Conservation (phyloP, 2,888 invertebrate species). For the Bombyx huttoni region DNA sequence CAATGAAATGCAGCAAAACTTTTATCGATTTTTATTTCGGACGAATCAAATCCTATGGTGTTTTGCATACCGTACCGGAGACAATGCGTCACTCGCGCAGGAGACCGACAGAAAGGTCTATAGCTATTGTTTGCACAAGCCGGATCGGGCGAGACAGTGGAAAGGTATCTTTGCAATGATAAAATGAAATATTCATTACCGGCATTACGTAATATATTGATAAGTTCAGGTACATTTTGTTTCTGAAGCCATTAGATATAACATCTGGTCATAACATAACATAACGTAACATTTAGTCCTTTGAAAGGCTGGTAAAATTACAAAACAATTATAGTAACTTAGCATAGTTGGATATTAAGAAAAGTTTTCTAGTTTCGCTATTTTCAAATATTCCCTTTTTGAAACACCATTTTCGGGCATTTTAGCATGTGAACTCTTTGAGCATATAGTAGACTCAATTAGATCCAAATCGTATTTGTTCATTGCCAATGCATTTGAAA, state of each 20-base stretch:
- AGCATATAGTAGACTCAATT: not conserved
- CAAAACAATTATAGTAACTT: too few relatives aligned
- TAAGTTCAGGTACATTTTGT: too few relatives aligned
- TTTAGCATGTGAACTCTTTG: not conserved
- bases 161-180: not conserved
- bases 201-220: too few relatives aligned
- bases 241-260: too few relatives aligned
- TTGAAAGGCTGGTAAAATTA: too few relatives aligned
- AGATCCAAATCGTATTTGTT: not conserved
- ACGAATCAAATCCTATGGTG: constrained; percentile 2
- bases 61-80: constrained; percentile 3
- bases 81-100: constrained; percentile 5
- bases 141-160: not conserved
- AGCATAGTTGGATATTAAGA: too few relatives aligned
- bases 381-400: not conserved
- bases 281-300: too few relatives aligned
- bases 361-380: too few relatives aligned
- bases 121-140: not conserved
- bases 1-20: not conserved
- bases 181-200: not conserved
- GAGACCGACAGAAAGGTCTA: not conserved
- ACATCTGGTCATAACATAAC: too few relatives aligned
- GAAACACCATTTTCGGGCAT: not conserved
- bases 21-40: not conserved
- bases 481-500: too few relatives aligned